phyloP scores from a whole-genome alignment of 2,113 vertebrate genomes.

The Sus scrofa region DNA sequence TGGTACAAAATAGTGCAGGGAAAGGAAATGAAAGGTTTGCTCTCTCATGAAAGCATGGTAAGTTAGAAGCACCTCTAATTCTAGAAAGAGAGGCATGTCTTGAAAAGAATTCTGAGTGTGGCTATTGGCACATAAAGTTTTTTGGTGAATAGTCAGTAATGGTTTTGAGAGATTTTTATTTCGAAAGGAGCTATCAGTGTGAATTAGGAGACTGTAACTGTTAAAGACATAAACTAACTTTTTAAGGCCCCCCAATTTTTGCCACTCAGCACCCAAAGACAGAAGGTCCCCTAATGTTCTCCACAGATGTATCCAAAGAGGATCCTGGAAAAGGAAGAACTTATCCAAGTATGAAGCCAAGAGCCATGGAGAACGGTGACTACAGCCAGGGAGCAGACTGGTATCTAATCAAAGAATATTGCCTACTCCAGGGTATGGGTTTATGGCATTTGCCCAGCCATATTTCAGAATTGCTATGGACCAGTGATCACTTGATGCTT shows the following conservation, averaged over 20 bases:
- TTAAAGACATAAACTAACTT: neutral
- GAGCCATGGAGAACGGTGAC: neutral
- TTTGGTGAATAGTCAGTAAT: neutral
- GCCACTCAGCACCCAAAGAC: neutral
- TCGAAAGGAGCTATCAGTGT: neutral
- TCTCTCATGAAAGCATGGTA: neutral
- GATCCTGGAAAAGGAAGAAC: neutral
- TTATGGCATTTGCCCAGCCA: neutral
- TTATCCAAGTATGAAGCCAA: neutral
- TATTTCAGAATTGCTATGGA: conserved; percentile 13
- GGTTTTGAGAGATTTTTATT: conserved; percentile 22
- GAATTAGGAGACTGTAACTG: neutral
- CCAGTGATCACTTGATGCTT: neutral
- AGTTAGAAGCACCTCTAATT: neutral
- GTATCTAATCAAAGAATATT: neutral
- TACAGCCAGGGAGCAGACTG: neutral
- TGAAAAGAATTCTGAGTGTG: conserved; percentile 23
- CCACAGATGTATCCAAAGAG: neutral
- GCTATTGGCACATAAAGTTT: neutral
- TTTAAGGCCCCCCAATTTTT: neutral
- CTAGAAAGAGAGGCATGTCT: conserved; percentile 17
- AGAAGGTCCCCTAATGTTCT: neutral
- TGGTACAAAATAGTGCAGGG: neutral
- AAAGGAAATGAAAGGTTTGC: neutral
- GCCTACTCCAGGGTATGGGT: neutral